These are phyloP conservation scores for Prolemur simus DNA, from an alignment of 2,113 vertebrate species.

Conservation along the genomic window DNA sequence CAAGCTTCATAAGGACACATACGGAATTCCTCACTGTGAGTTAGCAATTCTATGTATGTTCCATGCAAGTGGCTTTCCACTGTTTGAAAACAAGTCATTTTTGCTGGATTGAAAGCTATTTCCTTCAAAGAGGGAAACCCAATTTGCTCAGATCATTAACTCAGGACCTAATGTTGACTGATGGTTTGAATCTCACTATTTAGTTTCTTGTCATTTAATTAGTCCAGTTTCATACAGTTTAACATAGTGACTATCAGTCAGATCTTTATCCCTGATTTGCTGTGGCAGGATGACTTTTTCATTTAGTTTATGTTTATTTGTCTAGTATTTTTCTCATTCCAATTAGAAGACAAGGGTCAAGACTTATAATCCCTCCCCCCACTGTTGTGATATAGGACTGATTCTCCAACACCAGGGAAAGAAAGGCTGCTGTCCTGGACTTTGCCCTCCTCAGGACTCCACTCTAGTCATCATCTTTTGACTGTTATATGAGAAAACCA, in stretches of 20 bases:
- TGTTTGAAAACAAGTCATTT: not conserved
- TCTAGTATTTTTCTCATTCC: not conserved
- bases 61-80: not conserved
- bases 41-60: not conserved
- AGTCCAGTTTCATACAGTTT: not conserved
- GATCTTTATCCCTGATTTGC: not conserved
- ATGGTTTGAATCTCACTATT: not conserved
- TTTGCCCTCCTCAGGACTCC: not conserved
- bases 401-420: not conserved
- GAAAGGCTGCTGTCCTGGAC: not conserved
- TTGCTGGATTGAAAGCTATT: not conserved
- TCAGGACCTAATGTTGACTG: not conserved
- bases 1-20: not conserved
- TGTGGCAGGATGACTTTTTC: not conserved
- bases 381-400: not conserved
- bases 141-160: not conserved
- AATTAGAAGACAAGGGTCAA: not conserved
- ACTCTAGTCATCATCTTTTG: not conserved
- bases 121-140: slow-evolving; percentile 29
- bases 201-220: not conserved
- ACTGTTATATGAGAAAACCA: not conserved
- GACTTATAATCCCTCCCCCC: not conserved
- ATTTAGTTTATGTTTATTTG: not conserved
- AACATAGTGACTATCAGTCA: not conserved
- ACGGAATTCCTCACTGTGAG: not conserved